Evolutionary conservation across 2,113 vertebrate species (phyloP), one percentile per base, ranked within the genome.

Genomic region (human (Homo sapiens)): DNA sequence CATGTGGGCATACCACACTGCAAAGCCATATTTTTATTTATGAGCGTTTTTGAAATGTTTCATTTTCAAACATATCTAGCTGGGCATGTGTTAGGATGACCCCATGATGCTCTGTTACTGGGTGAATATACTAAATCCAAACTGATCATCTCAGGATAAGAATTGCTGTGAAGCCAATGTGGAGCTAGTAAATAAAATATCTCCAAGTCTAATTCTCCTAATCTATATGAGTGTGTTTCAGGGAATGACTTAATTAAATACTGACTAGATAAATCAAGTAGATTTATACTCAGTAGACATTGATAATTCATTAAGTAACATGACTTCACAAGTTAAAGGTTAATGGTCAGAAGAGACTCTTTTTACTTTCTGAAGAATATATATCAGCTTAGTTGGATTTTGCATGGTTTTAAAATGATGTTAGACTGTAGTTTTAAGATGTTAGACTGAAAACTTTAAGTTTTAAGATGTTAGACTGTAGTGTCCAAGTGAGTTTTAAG

Each of bases 81-180:
- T 3, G 11, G 18, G 35, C 25, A 0, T 16, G 7, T 12, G 8
- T 45, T 86, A 25, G 4, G 52, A 3, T 25, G 25, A 27, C 25
- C 2, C 8, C 3, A 1, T 0, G 9, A 45, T 13, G 50, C 32
- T 3, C 6, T 1, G 2, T 43, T 1, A 32, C 50, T 12, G 76
- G 61, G 52, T 6, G 1, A 5, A 11, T 3, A 4, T 1, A 7
- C 92, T 3, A 3, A 10, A 5, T 61, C 23, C 27, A 27, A 0
- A 0, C 13, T 0, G 11, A 55, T 48, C 6, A 1, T 87, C 20
- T 48, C 9, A 22, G 25, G 3, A 5, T 14, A 57, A 43, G 52
- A 38, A 16, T 5, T 23, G 25, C 75, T n/a, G 22, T 78, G 27
- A 82, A 8, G 43, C 9, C 48, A 0, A 20, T 7, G 45, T 12